phyloP scores from a whole-genome alignment of 2,113 vertebrate genomes.

The Nannobrachium achirus region DNA sequence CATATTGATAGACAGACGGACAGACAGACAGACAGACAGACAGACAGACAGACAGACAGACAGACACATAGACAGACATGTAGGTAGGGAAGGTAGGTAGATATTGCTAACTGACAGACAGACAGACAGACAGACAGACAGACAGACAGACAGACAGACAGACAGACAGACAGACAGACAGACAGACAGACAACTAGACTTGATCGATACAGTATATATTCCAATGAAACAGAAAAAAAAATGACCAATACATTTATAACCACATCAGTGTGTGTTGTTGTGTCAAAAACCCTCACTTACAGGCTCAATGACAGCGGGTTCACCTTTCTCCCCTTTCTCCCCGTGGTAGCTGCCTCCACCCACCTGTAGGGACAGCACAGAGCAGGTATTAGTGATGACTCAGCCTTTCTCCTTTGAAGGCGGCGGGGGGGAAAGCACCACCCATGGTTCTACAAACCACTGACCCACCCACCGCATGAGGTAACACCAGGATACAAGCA shows the following conservation, averaged over 20 bases:
- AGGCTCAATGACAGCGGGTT: constrained; percentile 96
- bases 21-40: background rate
- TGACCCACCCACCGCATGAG: constrained; percentile 7
- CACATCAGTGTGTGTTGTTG: background rate
- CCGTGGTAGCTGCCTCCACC: constrained; percentile 85
- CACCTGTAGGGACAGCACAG: constrained; percentile 75
- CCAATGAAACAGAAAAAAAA: too few species aligned
- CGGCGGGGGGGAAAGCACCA: background rate
- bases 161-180: background rate
- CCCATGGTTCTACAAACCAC: too few species aligned
- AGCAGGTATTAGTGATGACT: constrained; percentile 1
- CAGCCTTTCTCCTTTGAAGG: background rate
- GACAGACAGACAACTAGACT: background rate
- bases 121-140: background rate
- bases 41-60: background rate
- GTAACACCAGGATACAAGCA: constrained; percentile 1
- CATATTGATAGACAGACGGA: background rate
- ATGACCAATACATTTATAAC: too few species aligned
- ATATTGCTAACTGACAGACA: too few species aligned
- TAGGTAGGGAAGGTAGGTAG: too few species aligned
- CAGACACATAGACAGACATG: background rate
- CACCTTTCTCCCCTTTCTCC: constrained; percentile 97
- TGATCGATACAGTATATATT: too few species aligned
- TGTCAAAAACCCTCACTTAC: constrained; percentile 80
- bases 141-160: background rate